Conservation (phyloP, 1,140 invertebrate genomes). For the Sitophilus oryzae region DNA sequence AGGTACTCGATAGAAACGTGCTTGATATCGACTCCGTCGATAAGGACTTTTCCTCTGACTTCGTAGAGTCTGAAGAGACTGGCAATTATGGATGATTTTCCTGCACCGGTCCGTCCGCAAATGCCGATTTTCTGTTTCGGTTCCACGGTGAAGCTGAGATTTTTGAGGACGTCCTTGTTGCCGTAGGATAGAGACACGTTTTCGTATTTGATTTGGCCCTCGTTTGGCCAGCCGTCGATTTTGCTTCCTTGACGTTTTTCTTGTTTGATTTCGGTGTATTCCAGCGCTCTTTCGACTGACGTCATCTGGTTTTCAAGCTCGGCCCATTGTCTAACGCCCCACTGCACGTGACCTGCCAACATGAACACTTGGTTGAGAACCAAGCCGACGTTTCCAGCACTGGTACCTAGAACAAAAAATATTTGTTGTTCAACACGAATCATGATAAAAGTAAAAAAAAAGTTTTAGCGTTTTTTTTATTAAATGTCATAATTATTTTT, state of each 20-base stretch:
- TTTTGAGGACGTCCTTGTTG: slow-evolving; percentile 58
- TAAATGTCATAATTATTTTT: too few species aligned
- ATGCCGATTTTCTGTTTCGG: slow-evolving; percentile 61
- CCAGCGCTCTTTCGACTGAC: slow-evolving; percentile 64
- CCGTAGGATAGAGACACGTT: slow-evolving; percentile 62
- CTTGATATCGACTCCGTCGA: slow-evolving; percentile 22
- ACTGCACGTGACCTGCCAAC: slow-evolving; percentile 76
- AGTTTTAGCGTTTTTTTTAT: too few species aligned
- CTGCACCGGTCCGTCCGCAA: slow-evolving; percentile 70
- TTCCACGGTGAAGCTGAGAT: slow-evolving; percentile 55
- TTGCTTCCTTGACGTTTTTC: slow-evolving; percentile 65
- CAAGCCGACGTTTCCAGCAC: slow-evolving; percentile 62
- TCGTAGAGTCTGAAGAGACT: slow-evolving; percentile 54
- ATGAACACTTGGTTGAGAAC: slow-evolving; percentile 72
- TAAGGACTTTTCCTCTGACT: slow-evolving; percentile 19
- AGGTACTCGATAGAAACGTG: slow-evolving; percentile 35
- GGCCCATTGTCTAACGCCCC: slow-evolving; percentile 79
- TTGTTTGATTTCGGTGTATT: slow-evolving; percentile 63
- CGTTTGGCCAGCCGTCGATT: slow-evolving; percentile 54
- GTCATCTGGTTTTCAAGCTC: slow-evolving; percentile 83
- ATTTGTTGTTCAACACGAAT: too few species aligned
- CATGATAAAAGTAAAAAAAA: background rate
- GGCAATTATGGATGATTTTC: slow-evolving; percentile 72
- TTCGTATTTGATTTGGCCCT: slow-evolving; percentile 63
- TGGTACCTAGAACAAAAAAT: slow-evolving; percentile 8